Evolutionary conservation across 2,888 invertebrate species (phyloP).

Genomic region (Monoplex corrugatus): DNA sequence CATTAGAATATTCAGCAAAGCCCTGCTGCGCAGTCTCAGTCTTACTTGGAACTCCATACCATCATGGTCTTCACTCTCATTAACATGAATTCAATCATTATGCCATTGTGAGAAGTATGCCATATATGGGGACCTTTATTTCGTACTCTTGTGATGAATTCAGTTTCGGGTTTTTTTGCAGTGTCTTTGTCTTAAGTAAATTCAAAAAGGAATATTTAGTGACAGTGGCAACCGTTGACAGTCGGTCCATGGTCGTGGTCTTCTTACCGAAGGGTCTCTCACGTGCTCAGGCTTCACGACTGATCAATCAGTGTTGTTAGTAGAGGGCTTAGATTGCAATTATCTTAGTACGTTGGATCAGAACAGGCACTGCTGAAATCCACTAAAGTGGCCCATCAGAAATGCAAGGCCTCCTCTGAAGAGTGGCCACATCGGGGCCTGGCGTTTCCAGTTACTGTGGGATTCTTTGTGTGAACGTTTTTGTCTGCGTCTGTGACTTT

Average conservation of each 20-base stretch:
- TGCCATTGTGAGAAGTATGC: neutral
- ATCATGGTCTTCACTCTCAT: neutral
- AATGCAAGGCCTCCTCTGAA: neutral
- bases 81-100: neutral
- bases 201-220: neutral
- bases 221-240: neutral
- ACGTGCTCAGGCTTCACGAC: neutral
- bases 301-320: neutral
- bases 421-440: neutral
- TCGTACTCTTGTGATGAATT: neutral
- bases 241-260: neutral
- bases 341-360: neutral
- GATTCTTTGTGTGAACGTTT: too few species aligned
- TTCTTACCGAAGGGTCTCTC: neutral
- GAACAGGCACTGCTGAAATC: neutral
- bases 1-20: neutral
- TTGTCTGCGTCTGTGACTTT: too few species aligned
- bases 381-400: neutral
- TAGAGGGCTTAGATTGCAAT: neutral
- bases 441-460: neutral
- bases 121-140: neutral
- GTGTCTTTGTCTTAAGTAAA: neutral
- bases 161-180: neutral
- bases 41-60: neutral
- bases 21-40: neutral